Percentiles rank a stretch among this genome's conserved stretches.
These are phyloP conservation scores for Bimastos eiseni DNA, from an alignment of 2,888 invertebrate genomes.

Conservation along the genomic window DNA sequence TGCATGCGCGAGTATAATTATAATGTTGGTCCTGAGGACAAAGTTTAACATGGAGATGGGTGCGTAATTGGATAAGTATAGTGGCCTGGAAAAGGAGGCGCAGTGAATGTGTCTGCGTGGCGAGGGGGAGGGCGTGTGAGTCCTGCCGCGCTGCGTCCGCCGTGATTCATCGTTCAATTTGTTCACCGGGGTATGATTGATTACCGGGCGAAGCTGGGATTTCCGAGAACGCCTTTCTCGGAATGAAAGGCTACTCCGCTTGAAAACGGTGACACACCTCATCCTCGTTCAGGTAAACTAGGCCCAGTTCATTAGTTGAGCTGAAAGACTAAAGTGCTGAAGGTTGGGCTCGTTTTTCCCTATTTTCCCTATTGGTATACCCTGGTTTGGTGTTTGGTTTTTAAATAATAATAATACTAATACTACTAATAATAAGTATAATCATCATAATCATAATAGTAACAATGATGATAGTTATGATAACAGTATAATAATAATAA, in stretches of 20 bases:
- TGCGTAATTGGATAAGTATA: neutral
- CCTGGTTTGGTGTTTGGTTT: too few species aligned
- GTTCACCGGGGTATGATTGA: conserved; percentile 4
- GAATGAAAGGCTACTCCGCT: neutral
- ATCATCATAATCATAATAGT: too few species aligned
- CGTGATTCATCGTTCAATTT: neutral
- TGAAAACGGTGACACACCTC: neutral
- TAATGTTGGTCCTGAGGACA: neutral
- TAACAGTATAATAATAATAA: too few species aligned
- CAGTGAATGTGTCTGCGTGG: neutral
- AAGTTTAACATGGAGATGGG: neutral
- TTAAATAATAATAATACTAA: too few species aligned
- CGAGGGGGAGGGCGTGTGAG: neutral
- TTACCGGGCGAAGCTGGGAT: neutral
- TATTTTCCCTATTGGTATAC: too few species aligned
- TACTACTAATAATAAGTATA: too few species aligned
- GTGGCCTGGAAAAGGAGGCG: neutral
- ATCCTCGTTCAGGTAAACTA: conserved; percentile 2
- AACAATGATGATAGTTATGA: too few species aligned
- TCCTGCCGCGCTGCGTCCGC: neutral
- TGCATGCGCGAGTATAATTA: neutral
- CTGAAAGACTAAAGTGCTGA: neutral
- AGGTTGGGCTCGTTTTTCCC: neutral
- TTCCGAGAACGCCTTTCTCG: neutral
- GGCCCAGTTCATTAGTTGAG: neutral